Conservation (phyloP, 2,888 invertebrate genomes). For the Mythimna vitellina region DNA sequence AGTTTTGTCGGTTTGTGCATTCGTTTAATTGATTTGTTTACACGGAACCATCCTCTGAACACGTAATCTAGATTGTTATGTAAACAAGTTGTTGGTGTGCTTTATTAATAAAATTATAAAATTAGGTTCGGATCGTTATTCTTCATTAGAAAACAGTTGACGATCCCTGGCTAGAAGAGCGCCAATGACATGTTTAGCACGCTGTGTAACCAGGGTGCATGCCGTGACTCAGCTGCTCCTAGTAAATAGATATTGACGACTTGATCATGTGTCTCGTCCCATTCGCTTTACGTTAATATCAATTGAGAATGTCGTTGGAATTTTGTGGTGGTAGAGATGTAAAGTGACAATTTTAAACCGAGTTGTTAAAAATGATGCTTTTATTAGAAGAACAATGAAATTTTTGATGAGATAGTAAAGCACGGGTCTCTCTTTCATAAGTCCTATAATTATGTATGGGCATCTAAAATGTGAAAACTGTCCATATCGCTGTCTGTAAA, state of each 20-base stretch:
- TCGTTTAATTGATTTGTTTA: no score
- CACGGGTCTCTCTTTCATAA: background rate
- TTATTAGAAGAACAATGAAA: background rate
- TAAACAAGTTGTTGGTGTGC: no score
- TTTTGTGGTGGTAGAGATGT: constrained; percentile 8
- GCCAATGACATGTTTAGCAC: constrained; percentile 30
- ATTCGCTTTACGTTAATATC: constrained; percentile 50
- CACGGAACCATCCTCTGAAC: no score
- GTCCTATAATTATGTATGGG: background rate
- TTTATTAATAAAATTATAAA: no score
- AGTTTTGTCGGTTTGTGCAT: no score
- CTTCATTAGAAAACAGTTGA: constrained; percentile 14
- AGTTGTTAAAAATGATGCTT: background rate
- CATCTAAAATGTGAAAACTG: background rate
- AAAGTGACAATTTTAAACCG: constrained; percentile 27
- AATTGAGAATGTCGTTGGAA: constrained; percentile 36
- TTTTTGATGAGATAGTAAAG: background rate
- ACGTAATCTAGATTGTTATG: no score
- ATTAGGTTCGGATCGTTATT: background rate
- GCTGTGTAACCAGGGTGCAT: constrained; percentile 44
- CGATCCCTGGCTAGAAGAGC: constrained; percentile 22
- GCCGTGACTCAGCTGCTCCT: constrained; percentile 54
- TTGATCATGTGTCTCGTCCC: constrained; percentile 42
- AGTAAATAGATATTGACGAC: constrained; percentile 57
- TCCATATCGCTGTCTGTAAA: background rate